Evolutionary conservation across 1,140 invertebrate species (phyloP), one percentile per base, ranked within the genome.

Genomic region (Epicauta chinensis): DNA sequence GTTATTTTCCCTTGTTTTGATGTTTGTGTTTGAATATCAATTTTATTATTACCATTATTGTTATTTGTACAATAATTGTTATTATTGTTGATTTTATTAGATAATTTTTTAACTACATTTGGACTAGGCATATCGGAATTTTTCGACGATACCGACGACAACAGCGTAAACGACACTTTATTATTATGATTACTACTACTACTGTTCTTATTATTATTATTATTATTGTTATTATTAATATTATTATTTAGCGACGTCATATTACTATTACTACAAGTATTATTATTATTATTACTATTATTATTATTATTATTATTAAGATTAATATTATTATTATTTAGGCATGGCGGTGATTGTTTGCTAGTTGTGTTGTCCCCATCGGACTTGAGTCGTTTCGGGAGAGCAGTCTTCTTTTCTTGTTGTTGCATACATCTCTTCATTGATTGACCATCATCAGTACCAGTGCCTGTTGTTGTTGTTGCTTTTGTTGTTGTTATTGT

Each of bases 1-100:
- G 87, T 90, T 60, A 90, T 90, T 61, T 84, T 83, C 3, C 78
- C 80, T 61, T 81, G 78, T 69, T 60, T 74, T 73, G 64, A 64
- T 30, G 66, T 70, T 17, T 67, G 16, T 13, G 36, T 29, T 68
- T 48, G 16, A 30, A 16, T 49, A 29, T 34, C 38, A 29, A 13
- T 31, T 30, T 40, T 43, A 32, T 52, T 43, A 34, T 12, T n/a
- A n/a, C 32, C 32, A 34, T 12, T 34, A n/a, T 34, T 34, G 3
- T 34, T 12, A 10, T 11, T 34, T 7, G 6, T 34, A 34, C 6
- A 5, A 23, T 23, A 23, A 23, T 23, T 23, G 7, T 23, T 23
- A 34, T 34, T 34, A 34, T 30, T 30, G 29, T 7, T 34, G 11
- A 3, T 34, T 34, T 34, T 45, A 41, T 49, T 41, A 36, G 38